Conservation (phyloP, 2,113 vertebrate species). For the Erythrocercus mccallii region DNA sequence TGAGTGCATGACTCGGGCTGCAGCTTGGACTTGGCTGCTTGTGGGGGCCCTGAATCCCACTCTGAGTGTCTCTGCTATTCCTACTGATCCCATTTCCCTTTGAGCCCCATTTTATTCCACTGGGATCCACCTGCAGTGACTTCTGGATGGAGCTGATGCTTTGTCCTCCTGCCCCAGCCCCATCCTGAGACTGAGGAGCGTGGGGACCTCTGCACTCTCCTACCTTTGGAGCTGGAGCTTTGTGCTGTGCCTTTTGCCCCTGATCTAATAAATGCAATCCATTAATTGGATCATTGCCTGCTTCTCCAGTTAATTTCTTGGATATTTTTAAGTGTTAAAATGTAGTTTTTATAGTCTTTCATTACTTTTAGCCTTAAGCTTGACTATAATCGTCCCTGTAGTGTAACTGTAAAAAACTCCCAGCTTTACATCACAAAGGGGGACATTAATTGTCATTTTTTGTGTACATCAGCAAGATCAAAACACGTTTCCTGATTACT, state of each 20-base stretch:
- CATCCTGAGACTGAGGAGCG: neutral
- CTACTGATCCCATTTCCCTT: neutral
- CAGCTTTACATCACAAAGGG: constrained; percentile 24
- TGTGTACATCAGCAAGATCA: constrained; percentile 62
- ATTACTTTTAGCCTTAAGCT: constrained; percentile 63
- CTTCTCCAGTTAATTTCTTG: constrained; percentile 65
- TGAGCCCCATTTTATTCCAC: neutral
- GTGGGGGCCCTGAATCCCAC: neutral
- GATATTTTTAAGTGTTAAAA: constrained; percentile 67
- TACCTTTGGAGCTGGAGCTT: neutral
- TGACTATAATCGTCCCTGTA: constrained; percentile 39
- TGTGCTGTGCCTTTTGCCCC: constrained; percentile 12
- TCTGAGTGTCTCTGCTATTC: neutral
- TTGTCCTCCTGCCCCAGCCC: neutral
- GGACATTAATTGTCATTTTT: constrained; percentile 59
- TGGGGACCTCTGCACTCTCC: neutral
- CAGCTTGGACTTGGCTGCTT: neutral
- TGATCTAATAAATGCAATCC: constrained; percentile 38
- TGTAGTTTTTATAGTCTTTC: constrained; percentile 60
- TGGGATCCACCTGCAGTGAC: neutral
- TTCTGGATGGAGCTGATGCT: neutral
- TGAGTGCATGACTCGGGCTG: neutral
- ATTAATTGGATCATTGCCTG: constrained; percentile 66
- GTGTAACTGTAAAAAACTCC: constrained; percentile 59
- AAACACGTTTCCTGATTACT: constrained; percentile 40